Base-by-base conservation (phyloP, 2,888 invertebrate genomes). In the Heliconius charithonia region DNA sequence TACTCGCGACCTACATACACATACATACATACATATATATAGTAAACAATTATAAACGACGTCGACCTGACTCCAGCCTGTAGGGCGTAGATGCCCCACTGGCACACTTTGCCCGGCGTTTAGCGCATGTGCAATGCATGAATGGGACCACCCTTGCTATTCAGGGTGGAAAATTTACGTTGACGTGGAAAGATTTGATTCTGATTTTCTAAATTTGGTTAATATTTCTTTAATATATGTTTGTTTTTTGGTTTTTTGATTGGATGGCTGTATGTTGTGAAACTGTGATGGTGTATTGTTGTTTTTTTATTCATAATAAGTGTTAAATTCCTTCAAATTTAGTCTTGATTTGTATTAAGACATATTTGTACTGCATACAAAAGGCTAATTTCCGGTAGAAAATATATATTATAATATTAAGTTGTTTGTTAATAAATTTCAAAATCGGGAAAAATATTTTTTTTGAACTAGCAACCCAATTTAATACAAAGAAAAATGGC, bases 401-500 rank as follows among this genome's bases (percentile, higher is more conserved):
- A 37, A 37, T 37, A 37, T 37, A 37, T 37, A 37, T 37, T 9
- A 37, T 37, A 37, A 37, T 37, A 37, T 10, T 37, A 16, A 19
- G 16, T 7, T 12, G 1, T 16, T 73, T 59, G 7, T 62, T 62
- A 62, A 4, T 13, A 19, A 62, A 32, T 63, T 62, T 12, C 22
- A 41, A 37, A n/a, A 63, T 22, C 41, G n/a, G 71, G 76, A 56
- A 72, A 79, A 71, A n/a, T 56, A 10, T 45, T 66, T 59, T 76
- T 9, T 78, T 16, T 71, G 19, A 62, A 56, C 19, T 90, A 87
- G 94, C 89, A 94, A 89, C 90, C 90, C 88, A 84, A 87, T 89
- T 91, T 85, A 83, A 85, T 80, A 78, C 76, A 79, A 89, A 90
- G 86, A 93, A 93, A 94, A 89, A 94, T 94, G 94, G 94, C 94